Evolutionary conservation across 2,113 vertebrate genomes (phyloP).

Genomic region (Echinops telfairi): DNA sequence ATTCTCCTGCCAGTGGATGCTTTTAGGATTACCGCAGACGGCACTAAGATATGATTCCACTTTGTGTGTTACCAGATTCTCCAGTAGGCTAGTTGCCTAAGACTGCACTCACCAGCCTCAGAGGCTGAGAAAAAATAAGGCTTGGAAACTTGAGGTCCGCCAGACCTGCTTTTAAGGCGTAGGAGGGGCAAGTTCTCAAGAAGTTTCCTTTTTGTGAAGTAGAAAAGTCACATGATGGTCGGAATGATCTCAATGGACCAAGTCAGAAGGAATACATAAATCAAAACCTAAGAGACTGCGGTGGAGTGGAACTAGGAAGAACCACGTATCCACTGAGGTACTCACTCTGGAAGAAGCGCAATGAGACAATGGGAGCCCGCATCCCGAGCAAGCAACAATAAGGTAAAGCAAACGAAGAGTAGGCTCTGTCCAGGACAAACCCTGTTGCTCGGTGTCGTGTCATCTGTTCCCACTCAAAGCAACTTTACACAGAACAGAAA

Average conservation of each 20-base stretch:
- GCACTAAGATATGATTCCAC: not conserved
- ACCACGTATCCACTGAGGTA: not conserved
- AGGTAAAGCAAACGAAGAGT: not conserved
- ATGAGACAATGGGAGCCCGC: not conserved
- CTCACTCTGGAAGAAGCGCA: not conserved
- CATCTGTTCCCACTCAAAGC: not conserved
- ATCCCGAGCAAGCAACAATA: not conserved
- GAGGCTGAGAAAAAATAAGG: not conserved
- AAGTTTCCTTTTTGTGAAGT: not conserved
- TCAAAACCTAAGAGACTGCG: not conserved
- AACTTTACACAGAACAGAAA: not conserved
- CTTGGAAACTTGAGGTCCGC: not conserved
- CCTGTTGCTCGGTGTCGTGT: too few species aligned
- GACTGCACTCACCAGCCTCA: not conserved
- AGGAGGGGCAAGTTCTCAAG: not conserved
- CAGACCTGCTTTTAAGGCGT: not conserved
- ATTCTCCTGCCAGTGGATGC: not conserved
- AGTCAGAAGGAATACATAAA: not conserved
- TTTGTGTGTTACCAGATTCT: not conserved
- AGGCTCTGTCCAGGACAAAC: not conserved
- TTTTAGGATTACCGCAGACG: too few species aligned
- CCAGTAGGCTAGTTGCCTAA: not conserved
- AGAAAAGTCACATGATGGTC: not conserved
- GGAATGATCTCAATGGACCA: not conserved
- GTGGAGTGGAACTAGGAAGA: not conserved